Evolutionary conservation across 2,797 vertebrate species (phyloP), one percentile per base, ranked within the genome.

Genomic region (Scomberomorus guttatus): DNA sequence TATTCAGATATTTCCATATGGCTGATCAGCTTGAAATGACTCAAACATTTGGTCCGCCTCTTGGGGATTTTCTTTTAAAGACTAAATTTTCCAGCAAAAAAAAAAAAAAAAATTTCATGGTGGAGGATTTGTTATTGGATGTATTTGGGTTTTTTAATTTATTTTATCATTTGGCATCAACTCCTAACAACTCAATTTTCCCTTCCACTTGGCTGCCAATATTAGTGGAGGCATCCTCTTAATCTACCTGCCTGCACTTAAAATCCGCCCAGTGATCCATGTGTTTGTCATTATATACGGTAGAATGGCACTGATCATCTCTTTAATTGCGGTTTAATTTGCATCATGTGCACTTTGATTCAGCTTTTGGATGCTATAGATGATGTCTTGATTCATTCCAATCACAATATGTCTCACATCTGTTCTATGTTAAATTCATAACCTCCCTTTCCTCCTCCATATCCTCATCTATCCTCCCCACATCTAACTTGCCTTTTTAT

Each of bases 401-500:
- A 14, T 57, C 1, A 15, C 72, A 77, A 54, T 81, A 70, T 75
- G 76, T 79, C 60, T 75, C 73, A 73, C 87, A 90, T 89, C 79
- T 90, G 78, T 75, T 82, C 60, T 51, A 58, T 77, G 73, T 63
- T 82, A 75, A 82, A 90, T 89, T 85, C 72, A 85, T 76, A 75
- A 46, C 77, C 73, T 75, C 60, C 56, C 34, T 44, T 51, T 80
- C 50, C 71, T 78, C 59, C 42, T 77, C 52, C 46, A 5, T 32
- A 25, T 76, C 78, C 42, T 67, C 82, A 55, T 87, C 60, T 25
- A 69, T 63, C 72, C 65, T 82, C 65, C 65, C 68, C 42, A 75
- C 85, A 70, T 88, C 79, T 68, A 81, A 86, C 84, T 81, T 79
- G 75, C 81, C 81, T 82, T 85, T 87, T 89, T 88, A 92, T 91